Evolutionary conservation across 2,888 invertebrate genomes (phyloP), one percentile per base, ranked within the genome.

Genomic region (Nymphalis polychloros): DNA sequence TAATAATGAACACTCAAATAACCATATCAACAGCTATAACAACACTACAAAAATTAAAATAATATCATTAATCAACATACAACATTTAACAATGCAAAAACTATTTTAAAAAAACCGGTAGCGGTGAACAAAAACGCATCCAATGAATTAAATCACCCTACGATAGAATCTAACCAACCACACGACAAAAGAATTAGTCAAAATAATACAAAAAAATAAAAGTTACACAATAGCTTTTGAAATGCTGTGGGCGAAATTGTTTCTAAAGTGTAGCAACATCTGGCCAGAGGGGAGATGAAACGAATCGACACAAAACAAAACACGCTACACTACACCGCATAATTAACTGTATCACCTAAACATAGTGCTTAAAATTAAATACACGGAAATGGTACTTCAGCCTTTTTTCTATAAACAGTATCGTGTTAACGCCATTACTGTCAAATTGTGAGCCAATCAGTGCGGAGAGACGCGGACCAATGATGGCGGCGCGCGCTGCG

Each of bases 261-360:
- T 90, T 88, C 89, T 86, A 91, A 89, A 90, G 85, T 91, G 91
- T 91, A 86, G 91, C 90, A 92, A 91, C 92, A 92, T 92, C 92
- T 92, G 92, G 86, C 88, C 86, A 83, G 79, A 87, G 89, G 90
- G 90, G 89, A 86, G 77, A 74, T 52, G 47, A 49, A 59, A 48
- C 65, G 73, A 75, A 65, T 23, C 48, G 17, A 60, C 67, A 59
- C 48, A 47, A 49, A 20, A 1, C 31, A 73, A 52, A 49, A 69
- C 46, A 10, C 41, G 59, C 72, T 63, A 49, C 3, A 1, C 5
- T 2, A 0, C 8, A 64, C 6, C 8, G 60, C 16, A 77, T 64
- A 71, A 50, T 72, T 27, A 49, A 73, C 76, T 62, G 41, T 81
- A 78, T 8, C 0, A 0, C 0, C 0, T 27, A 2, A 0, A 0